Evolutionary conservation across 2,888 invertebrate species (phyloP).

Genomic region (Ennomos quercinarius): DNA sequence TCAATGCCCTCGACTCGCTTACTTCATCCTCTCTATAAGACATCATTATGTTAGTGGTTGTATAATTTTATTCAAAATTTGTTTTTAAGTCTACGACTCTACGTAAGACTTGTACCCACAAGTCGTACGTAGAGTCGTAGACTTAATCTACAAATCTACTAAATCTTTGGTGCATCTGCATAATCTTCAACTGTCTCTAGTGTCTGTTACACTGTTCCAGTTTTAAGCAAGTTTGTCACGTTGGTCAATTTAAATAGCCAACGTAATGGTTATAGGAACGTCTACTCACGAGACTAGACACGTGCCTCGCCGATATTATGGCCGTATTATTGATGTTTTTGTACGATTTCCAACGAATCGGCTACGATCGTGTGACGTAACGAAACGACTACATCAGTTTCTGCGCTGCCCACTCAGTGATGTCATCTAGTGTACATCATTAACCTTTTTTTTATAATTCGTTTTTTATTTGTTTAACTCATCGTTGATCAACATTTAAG

Average conservation of each 20-base stretch:
- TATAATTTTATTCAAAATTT: no score
- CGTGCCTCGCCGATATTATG: conserved; percentile 45
- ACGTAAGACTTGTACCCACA: no score
- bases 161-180: no score
- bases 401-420: conserved; percentile 65
- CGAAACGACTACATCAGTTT: conserved; percentile 56
- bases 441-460: conserved; percentile 31
- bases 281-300: conserved; percentile 49
- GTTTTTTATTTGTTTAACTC: conserved; percentile 5
- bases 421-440: conserved; percentile 59
- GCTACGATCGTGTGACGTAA: conserved; percentile 60
- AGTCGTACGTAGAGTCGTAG: no score
- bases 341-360: conserved; percentile 51
- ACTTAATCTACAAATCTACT: no score
- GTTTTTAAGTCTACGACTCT: no score
- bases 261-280: conserved; percentile 14
- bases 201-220: no score
- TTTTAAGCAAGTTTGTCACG: neutral
- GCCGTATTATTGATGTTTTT: conserved; percentile 46
- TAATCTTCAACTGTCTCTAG: no score
- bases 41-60: no score
- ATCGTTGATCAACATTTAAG: conserved; percentile 14
- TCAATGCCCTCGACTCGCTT: no score
- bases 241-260: conserved; percentile 14
- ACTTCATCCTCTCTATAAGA: no score